Evolutionary conservation across 2,113 vertebrate species (phyloP).

Genomic region (Rallus limicola): DNA sequence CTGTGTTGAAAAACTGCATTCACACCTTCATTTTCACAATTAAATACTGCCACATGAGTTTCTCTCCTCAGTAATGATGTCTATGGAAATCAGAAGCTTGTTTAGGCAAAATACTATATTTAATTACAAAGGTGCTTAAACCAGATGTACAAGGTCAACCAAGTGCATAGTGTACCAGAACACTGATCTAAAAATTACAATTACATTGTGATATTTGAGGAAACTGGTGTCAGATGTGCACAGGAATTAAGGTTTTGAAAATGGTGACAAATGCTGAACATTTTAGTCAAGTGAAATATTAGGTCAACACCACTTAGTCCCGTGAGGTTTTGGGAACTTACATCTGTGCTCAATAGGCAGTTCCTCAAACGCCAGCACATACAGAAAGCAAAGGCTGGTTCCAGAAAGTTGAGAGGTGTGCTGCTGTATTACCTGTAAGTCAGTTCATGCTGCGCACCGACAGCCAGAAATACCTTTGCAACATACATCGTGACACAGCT

Average conservation of each 20-base stretch:
- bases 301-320: neutral
- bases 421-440: neutral
- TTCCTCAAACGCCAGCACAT: neutral
- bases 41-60: neutral
- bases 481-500: neutral
- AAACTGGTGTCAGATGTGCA: neutral
- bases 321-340: neutral
- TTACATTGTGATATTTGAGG: neutral
- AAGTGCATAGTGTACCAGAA: neutral
- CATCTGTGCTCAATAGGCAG: neutral
- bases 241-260: neutral
- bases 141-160: constrained; percentile 13
- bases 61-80: neutral
- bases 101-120: constrained; percentile 11
- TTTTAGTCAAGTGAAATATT: neutral
- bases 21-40: neutral
- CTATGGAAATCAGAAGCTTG: constrained; percentile 1
- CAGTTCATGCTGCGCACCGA: neutral
- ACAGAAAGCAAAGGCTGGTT: neutral
- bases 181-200: neutral
- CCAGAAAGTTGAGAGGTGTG: neutral
- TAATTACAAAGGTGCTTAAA: constrained; percentile 37
- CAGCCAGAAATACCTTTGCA: neutral
- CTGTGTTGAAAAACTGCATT: neutral
- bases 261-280: neutral